Conservation (phyloP, 2,113 vertebrate genomes). For the Maccullochella peelii region DNA sequence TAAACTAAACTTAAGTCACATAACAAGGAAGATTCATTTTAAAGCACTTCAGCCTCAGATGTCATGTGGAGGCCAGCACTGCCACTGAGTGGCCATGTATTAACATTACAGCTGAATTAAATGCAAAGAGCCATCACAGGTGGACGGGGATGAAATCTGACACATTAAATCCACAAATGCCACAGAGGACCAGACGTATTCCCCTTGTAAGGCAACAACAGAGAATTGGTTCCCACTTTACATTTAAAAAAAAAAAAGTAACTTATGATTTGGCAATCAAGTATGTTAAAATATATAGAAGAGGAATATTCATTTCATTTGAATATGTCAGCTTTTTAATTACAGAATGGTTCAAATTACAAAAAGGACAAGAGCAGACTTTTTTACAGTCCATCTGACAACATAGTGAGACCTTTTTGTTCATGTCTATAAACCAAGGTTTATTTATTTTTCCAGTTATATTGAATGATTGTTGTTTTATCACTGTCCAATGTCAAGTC, state of each 20-base stretch:
- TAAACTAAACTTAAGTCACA: not conserved
- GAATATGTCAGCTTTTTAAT: not conserved
- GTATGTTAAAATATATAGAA: not conserved
- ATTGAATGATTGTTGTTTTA: not conserved
- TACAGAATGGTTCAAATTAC: not conserved
- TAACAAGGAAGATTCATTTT: not conserved
- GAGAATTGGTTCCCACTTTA: not conserved
- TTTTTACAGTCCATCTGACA: not conserved
- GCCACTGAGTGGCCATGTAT: conserved; percentile 33
- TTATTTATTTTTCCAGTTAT: no score
- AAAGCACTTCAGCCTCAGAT: not conserved
- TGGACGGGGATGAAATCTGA: not conserved
- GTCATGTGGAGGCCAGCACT: conserved; percentile 15
- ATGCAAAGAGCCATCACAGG: not conserved
- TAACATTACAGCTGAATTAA: conserved; percentile 32
- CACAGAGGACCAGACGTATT: not conserved
- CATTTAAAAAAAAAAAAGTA: not conserved
- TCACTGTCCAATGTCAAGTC: no score
- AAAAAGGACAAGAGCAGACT: no score
- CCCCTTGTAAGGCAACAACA: not conserved
- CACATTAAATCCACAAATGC: conserved; percentile 6
- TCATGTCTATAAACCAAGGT: no score
- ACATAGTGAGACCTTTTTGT: not conserved
- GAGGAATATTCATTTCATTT: not conserved
- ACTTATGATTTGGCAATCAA: not conserved